These are phyloP conservation scores for Poliocrania exsul DNA, from an alignment of 2,797 vertebrate genomes.

Conservation along the genomic window DNA sequence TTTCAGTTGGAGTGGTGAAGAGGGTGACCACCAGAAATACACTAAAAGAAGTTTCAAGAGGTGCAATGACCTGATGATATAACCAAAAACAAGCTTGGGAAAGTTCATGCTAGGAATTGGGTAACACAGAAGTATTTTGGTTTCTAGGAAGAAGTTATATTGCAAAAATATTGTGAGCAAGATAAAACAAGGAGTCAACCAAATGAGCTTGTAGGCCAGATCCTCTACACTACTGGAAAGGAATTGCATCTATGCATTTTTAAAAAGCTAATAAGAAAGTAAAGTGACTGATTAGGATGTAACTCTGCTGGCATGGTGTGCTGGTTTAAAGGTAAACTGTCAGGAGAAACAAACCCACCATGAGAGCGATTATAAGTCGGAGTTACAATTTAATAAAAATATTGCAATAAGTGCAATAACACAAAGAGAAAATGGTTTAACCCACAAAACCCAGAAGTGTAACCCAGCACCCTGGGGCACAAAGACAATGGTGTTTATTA, in stretches of 20 bases:
- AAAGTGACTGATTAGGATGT: background rate
- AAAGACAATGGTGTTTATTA: no score
- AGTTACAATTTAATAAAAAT: no score
- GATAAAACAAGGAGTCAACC: background rate
- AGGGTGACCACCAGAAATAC: fast-evolving
- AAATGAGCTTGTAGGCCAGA: background rate
- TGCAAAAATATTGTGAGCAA: background rate
- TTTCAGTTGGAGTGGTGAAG: background rate
- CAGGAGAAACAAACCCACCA: no score
- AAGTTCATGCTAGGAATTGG: background rate
- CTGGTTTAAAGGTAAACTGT: no score
- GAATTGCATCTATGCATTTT: background rate
- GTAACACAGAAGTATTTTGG: background rate
- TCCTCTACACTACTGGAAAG: background rate
- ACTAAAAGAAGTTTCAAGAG: background rate
- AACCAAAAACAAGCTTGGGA: background rate
- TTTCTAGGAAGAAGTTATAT: background rate
- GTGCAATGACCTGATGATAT: background rate
- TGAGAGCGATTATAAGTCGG: no score
- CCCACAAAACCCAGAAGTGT: no score
- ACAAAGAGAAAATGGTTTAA: no score
- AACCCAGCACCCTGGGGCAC: no score
- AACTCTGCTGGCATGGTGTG: background rate
- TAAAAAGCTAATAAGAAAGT: background rate
- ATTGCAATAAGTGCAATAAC: no score